A percentile compares a stretch with the other conserved stretches of the same genome.
phyloP scores from a whole-genome alignment of 1,140 invertebrate species.

The Rhopalosiphum maidis region DNA sequence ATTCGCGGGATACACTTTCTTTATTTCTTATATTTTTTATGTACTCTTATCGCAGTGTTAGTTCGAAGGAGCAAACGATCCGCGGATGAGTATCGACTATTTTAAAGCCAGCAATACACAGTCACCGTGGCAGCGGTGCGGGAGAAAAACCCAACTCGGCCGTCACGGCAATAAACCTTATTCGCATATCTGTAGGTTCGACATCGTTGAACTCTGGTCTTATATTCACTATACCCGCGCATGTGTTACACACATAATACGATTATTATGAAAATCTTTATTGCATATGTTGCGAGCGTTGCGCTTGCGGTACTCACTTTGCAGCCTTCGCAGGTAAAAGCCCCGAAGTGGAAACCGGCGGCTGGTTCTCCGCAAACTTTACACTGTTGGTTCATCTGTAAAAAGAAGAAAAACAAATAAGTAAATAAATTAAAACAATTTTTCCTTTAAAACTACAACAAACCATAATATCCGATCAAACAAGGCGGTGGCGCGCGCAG shows the following conservation, averaged over 20 bases:
- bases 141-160: neutral
- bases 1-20: neutral
- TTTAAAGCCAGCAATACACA: constrained; percentile 16
- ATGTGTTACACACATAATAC: neutral
- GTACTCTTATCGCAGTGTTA: neutral
- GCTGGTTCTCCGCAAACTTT: constrained; percentile 95
- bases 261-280: neutral
- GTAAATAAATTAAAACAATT: neutral
- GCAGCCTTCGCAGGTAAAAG: constrained; percentile 96
- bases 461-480: neutral
- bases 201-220: neutral
- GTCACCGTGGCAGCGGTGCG: too few species aligned
- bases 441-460: neutral
- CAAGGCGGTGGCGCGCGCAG: neutral
- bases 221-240: neutral
- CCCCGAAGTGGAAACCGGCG: constrained; percentile 95
- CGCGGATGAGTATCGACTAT: neutral
- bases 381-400: constrained; percentile 93
- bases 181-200: neutral
- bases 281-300: neutral
- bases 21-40: neutral
- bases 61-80: neutral
- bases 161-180: constrained; percentile 29
- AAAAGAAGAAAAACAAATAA: constrained; percentile 62
- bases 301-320: constrained; percentile 73